Percentiles rank a stretch among this genome's conserved stretches.
These are phyloP conservation scores for Drosophila sproati DNA, from an alignment of 1,140 invertebrate genomes.

Conservation along the genomic window DNA sequence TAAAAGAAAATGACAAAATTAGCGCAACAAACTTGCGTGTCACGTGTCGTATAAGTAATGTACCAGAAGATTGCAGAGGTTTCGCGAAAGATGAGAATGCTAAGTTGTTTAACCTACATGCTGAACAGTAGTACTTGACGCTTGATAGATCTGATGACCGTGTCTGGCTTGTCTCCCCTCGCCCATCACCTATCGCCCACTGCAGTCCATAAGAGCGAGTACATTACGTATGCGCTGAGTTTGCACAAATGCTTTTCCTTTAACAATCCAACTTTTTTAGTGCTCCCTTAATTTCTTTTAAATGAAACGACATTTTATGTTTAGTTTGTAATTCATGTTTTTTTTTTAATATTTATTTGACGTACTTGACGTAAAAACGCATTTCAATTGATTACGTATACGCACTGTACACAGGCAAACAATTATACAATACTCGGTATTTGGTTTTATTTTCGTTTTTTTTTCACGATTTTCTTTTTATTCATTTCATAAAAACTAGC, in stretches of 20 bases:
- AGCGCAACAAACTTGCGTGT: constrained; percentile 61
- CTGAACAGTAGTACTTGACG: constrained; percentile 33
- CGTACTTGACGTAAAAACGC: constrained; percentile 62
- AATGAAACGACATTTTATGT: constrained; percentile 26
- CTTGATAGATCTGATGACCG: constrained; percentile 57
- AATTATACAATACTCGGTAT: constrained; percentile 71
- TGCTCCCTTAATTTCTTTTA: constrained; percentile 5
- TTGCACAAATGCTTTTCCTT: constrained; percentile 6
- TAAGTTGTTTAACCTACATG: constrained; percentile 69
- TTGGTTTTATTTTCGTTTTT: constrained; percentile 35
- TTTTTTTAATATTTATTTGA: constrained; percentile 62
- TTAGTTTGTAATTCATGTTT: constrained; percentile 37
- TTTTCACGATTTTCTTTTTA: constrained; percentile 15
- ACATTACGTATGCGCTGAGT: constrained; percentile 67
- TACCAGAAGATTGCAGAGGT: constrained; percentile 47
- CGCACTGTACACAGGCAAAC: constrained; percentile 47
- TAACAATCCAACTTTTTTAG: neutral
- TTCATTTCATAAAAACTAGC: constrained; percentile 35
- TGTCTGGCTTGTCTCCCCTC: neutral
- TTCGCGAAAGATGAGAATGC: constrained; percentile 27
- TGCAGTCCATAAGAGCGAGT: constrained; percentile 37
- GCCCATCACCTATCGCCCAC: constrained; percentile 1
- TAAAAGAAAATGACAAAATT: constrained; percentile 58
- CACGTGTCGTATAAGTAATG: constrained; percentile 70
- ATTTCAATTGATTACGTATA: constrained; percentile 61